Conservation (phyloP, 2,797 vertebrate genomes). For the Scolopax bukidnonensis region DNA sequence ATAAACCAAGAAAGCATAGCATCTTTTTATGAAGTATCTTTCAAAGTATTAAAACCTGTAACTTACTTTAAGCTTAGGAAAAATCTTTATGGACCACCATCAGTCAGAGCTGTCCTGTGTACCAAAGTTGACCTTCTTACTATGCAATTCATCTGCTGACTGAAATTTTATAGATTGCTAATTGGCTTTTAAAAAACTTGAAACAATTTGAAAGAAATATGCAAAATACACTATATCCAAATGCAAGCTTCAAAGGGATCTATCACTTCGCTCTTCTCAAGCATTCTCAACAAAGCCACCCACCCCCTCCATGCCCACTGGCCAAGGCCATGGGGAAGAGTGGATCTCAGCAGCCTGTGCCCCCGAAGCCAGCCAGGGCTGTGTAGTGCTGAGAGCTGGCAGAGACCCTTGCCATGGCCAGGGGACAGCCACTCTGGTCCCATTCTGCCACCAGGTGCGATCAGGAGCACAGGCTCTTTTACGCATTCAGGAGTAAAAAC, state of each 20-base stretch:
- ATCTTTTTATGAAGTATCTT: not conserved
- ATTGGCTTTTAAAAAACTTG: not conserved
- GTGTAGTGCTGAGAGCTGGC: not conserved
- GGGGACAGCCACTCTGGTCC: not conserved
- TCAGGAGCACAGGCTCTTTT: accelerated
- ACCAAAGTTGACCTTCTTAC: not conserved
- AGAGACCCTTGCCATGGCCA: accelerated
- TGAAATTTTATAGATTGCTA: not conserved
- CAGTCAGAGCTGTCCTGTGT: not conserved
- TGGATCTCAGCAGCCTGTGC: accelerated
- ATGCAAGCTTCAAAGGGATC: not conserved
- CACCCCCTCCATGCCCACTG: accelerated
- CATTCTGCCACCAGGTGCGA: not conserved
- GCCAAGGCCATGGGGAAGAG: accelerated
- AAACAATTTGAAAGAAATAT: not conserved
- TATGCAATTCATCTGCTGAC: not conserved
- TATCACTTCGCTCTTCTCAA: not conserved
- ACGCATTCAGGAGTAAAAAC: not conserved
- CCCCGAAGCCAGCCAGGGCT: accelerated
- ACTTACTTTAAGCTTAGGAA: not conserved
- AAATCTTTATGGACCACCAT: not conserved
- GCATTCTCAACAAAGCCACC: not conserved
- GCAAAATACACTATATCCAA: not conserved
- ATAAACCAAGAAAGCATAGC: not conserved
- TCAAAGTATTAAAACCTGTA: not conserved